Base-by-base conservation (phyloP, 2,888 invertebrate species). In the Nesidiocoris tenuis region DNA sequence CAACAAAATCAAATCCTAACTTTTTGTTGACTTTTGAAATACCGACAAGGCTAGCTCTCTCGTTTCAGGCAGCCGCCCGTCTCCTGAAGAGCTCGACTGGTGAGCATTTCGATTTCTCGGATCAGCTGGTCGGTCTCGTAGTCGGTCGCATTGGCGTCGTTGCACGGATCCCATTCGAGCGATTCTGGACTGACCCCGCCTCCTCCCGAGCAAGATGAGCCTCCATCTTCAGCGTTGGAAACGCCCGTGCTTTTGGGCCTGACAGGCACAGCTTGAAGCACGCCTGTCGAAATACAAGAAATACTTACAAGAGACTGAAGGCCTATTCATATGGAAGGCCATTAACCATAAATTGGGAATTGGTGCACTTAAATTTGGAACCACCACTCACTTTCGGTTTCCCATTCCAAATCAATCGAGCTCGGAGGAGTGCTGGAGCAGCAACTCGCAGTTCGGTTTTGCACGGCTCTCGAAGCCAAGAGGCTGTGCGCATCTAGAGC, bases 361-460 rank as follows among this genome's bases (percentile, higher is more conserved):
- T 12, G 17, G 9, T 61, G 16, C 17, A 61, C 18, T 16, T 16
- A 61, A 12, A 18, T 17, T 61, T 16, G 9, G 9, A 12, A 61
- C 2, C 2, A 39, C 7, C 9, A 67, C 72, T 65, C 65, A 79
- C 85, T 85, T 84, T 90, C 90, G 81, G 90, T 89, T 83, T 90
- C 90, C 90, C 90, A 90, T 83, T 90, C 90, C 75, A 90, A 84
- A 81, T 90, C 90, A 75, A 90, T 82, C 2, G 90, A 90, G 80
- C 89, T 89, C n/a, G 87, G 88, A 25, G 89, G 87, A 24, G 90
- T 89, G 56, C 87, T 87, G 1, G 79, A 79, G n/a, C 77, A 76
- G 59, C 76, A 78, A 63, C 79, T 80, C 18, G 76, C 64, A 22
- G 77, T 72, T 24, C 78, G 66, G 55, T 75, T 61, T 16, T 77